Evolutionary conservation across 1,140 invertebrate genomes (phyloP).

Genomic region (Papilio polyxenes): DNA sequence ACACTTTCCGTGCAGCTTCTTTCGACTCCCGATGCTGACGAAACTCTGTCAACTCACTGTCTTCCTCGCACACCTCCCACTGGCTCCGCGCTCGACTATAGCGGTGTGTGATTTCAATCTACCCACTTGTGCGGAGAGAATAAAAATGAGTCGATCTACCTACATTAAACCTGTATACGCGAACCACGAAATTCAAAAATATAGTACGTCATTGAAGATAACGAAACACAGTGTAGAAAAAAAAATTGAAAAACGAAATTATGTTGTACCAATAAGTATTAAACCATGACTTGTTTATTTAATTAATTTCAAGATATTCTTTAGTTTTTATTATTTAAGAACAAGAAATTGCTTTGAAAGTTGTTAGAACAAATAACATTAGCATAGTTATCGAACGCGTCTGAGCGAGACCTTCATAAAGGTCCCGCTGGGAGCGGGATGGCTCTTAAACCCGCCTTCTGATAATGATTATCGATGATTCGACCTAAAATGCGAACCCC

Average conservation of each 20-base stretch:
- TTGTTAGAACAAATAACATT: constrained; percentile 79
- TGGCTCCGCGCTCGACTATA: too few relatives aligned
- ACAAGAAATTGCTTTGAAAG: constrained; percentile 57
- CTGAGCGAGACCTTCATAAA: constrained; percentile 76
- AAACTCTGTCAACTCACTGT: too few relatives aligned
- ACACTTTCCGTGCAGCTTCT: too few relatives aligned
- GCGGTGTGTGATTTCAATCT: too few relatives aligned
- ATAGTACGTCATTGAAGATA: too few relatives aligned
- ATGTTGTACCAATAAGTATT: background rate
- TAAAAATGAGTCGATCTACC: too few relatives aligned
- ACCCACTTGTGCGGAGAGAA: too few relatives aligned
- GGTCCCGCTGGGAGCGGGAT: constrained; percentile 71
- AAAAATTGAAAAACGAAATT: background rate
- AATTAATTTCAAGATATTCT: background rate
- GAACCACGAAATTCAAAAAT: too few relatives aligned
- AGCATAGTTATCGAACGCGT: constrained; percentile 79
- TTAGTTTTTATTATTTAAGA: constrained; percentile 4
- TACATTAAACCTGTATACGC: too few relatives aligned
- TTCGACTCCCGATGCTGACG: too few relatives aligned
- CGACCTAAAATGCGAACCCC: constrained; percentile 66
- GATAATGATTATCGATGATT: constrained; percentile 81
- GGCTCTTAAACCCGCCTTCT: constrained; percentile 78
- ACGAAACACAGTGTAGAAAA: too few relatives aligned
- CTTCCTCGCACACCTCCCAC: too few relatives aligned
- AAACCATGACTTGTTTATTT: background rate